Evolutionary conservation across 2,113 vertebrate species (phyloP), one percentile per base, ranked within the genome.

Genomic region (Lophotis ruficrista): DNA sequence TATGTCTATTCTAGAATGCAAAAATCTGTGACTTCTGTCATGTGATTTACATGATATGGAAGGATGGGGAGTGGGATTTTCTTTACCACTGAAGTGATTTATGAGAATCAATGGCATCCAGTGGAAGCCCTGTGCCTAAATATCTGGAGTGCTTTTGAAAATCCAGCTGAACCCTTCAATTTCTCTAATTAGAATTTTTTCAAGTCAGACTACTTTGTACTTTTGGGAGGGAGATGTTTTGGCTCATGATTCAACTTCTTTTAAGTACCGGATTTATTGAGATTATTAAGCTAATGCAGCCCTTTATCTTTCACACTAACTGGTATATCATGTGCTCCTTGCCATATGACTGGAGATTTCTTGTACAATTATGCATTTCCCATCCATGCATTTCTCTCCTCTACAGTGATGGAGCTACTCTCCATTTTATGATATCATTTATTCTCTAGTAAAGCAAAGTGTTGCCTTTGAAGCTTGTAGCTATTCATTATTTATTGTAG

Each of bases 101-200:
- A 35, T 71, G 16, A 72, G 48, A 87, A 56, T n/a, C 54, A 51
- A 8, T 68, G 37, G 16, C 41, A 87, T 71, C 23, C 1, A 2
- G 21, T 64, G 75, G 16, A 18, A 84, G 5, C 19, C 33, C 12
- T 14, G 23, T 60, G 82, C 53, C 65, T 91, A 78, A 71, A 68
- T 91, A 82, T 53, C 47, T 76, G 78, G 87, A 95, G 87, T 89
- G 90, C 51, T 87, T 94, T 87, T 73, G 80, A 93, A 96, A 93
- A 82, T 62, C 35, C 33, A 51, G 8, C 20, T 69, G 66, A 95
- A 68, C 30, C 18, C 82, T 85, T 83, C 41, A 33, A 7, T 86
- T 80, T 92, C 62, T 85, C 43, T 83, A 62, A 95, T 91, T 83
- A 85, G 43, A 93, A 85, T 11, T 27, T 85, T 94, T 90, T 72